Conservation (phyloP, 2,888 invertebrate genomes). For the Luffia ferchaultella region DNA sequence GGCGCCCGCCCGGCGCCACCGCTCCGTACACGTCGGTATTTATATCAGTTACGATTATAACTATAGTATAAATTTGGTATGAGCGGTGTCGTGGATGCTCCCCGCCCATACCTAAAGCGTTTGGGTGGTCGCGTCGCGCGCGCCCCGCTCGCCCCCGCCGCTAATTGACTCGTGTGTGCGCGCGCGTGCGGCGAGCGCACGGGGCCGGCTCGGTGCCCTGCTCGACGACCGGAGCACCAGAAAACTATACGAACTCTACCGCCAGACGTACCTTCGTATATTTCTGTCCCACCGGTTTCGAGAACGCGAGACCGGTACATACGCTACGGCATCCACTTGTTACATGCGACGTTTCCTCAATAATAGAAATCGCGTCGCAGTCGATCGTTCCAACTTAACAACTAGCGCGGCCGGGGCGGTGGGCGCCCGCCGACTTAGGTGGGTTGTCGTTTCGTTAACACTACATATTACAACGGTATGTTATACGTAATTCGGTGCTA, state of each 20-base stretch:
- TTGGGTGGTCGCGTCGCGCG: constrained; percentile 48
- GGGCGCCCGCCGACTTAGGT: not conserved
- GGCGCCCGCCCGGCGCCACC: constrained; percentile 23
- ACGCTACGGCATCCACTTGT: constrained; percentile 61
- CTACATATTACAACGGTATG: not conserved
- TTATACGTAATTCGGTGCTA: not conserved
- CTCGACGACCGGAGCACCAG: not conserved
- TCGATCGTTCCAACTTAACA: not conserved
- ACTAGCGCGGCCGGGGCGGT: not conserved
- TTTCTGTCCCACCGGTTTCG: not conserved
- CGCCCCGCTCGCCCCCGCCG: constrained; percentile 34
- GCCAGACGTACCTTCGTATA: not conserved
- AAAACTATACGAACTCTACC: not conserved
- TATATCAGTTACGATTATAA: constrained; percentile 51
- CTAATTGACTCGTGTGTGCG: constrained; percentile 12
- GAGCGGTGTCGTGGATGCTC: constrained; percentile 63
- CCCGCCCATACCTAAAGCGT: constrained; percentile 67
- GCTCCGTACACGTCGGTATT: constrained; percentile 38
- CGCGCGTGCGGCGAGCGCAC: constrained; percentile 5
- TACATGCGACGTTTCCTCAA: not conserved
- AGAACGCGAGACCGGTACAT: not conserved
- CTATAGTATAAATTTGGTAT: constrained; percentile 63
- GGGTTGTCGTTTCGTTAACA: constrained; percentile 4
- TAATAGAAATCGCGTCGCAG: not conserved
- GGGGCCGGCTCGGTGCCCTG: no score